phyloP scores from a whole-genome alignment of 2,797 vertebrate species.

The Alfaro cultratus region DNA sequence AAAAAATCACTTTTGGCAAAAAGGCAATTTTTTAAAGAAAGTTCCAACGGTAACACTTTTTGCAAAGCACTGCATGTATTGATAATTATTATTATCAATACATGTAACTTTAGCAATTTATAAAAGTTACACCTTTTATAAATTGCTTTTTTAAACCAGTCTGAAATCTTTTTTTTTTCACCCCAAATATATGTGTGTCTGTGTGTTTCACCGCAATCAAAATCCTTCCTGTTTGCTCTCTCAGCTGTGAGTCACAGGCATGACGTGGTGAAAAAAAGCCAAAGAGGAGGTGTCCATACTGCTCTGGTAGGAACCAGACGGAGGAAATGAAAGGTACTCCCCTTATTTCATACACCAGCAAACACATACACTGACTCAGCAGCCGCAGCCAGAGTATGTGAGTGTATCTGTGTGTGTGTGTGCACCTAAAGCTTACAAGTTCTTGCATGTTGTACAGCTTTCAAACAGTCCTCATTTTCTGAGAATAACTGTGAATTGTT shows the following conservation, averaged over 20 bases:
- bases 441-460: slow-evolving; percentile 22
- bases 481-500: slow-evolving; percentile 52
- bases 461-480: slow-evolving; percentile 38
- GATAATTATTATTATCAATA: slow-evolving; percentile 9
- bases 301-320: slow-evolving; percentile 57
- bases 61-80: slow-evolving; percentile 8
- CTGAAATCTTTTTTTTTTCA: slow-evolving; percentile 28
- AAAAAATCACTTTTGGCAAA: no score
- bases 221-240: slow-evolving; percentile 80
- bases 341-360: slow-evolving; percentile 76
- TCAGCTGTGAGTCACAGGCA: slow-evolving; percentile 73
- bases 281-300: slow-evolving; percentile 61
- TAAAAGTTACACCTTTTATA: slow-evolving; percentile 14
- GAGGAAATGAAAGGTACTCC: slow-evolving; percentile 79
- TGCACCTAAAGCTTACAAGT: slow-evolving; percentile 12
- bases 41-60: neutral
- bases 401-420: slow-evolving; percentile 20
- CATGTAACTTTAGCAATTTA: no score
- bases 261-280: slow-evolving; percentile 55
- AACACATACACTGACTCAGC: slow-evolving; percentile 77
- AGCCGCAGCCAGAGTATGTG: slow-evolving; percentile 47
- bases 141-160: slow-evolving; percentile 9
- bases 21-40: no score
- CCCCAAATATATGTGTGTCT: slow-evolving; percentile 23
- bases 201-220: slow-evolving; percentile 58